Conservation (phyloP, 2,797 vertebrate species). For the Malacoctenus gilli region DNA sequence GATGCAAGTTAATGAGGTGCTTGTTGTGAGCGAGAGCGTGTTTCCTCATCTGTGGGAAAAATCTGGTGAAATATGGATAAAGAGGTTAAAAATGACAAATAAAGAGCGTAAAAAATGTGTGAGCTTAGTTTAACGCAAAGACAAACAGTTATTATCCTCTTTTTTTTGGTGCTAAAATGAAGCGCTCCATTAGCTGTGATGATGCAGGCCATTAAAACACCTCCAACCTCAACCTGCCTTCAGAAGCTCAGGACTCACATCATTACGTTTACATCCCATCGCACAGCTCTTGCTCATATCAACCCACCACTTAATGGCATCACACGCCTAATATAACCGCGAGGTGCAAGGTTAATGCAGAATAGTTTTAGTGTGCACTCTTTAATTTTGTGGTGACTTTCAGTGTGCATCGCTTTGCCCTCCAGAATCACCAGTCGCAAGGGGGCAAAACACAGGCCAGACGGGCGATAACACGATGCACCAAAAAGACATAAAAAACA, state of each 20-base stretch:
- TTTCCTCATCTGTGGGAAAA: too few relatives aligned
- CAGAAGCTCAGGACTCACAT: conserved; percentile 54
- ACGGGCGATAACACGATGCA: not conserved
- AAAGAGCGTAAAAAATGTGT: too few relatives aligned
- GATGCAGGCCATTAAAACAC: conserved; percentile 49
- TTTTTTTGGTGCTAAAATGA: conserved; percentile 26
- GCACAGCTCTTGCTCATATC: conserved; percentile 46
- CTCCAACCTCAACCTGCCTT: conserved; percentile 53
- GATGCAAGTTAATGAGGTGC: conserved; percentile 22
- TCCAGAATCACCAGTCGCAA: conserved; percentile 18
- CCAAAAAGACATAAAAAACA: too few relatives aligned
- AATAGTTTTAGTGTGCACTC: conserved; percentile 33
- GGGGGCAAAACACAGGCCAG: not conserved
- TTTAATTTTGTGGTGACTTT: conserved; percentile 44
- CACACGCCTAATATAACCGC: conserved; percentile 48
- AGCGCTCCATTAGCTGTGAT: conserved; percentile 40
- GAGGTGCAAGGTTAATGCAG: conserved; percentile 60
- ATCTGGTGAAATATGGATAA: not conserved
- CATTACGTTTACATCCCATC: conserved; percentile 54
- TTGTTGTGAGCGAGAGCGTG: not conserved
- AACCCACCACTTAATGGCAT: conserved; percentile 49
- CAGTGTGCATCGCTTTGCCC: conserved; percentile 24
- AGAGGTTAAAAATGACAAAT: too few relatives aligned
- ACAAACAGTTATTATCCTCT: conserved; percentile 44
- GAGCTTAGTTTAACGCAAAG: conserved; percentile 6